These are phyloP conservation scores for Melanostoma scalare DNA, from an alignment of 2,888 invertebrate species.

Conservation along the genomic window DNA sequence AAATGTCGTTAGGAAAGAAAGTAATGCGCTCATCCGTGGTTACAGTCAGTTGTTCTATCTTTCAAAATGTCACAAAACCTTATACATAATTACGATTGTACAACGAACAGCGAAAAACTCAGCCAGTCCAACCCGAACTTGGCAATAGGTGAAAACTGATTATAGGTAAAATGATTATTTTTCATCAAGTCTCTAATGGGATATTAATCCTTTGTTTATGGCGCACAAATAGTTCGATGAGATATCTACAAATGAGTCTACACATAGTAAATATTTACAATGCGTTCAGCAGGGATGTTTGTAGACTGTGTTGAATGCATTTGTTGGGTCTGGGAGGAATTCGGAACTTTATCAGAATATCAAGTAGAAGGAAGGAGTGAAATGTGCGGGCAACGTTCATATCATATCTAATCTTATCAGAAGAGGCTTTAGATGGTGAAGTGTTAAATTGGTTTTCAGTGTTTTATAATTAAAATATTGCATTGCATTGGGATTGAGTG, in stretches of 20 bases:
- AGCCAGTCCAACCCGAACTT: not conserved
- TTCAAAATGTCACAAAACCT: slow-evolving; percentile 64
- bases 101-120: not conserved
- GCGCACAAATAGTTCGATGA: slow-evolving; percentile 41
- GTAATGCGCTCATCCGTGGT: slow-evolving; percentile 1
- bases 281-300: slow-evolving; percentile 36
- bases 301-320: slow-evolving; percentile 12
- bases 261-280: slow-evolving; percentile 51
- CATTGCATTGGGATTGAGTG: slow-evolving; percentile 10
- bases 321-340: slow-evolving; percentile 13
- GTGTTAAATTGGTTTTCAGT: slow-evolving; percentile 70
- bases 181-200: slow-evolving; percentile 63
- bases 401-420: slow-evolving; percentile 68
- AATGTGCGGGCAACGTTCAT: slow-evolving; percentile 10
- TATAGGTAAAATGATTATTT: slow-evolving; percentile 27
- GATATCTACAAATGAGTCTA: slow-evolving; percentile 48
- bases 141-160: slow-evolving; percentile 35
- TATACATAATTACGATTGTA: slow-evolving; percentile 47
- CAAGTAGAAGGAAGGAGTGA: not conserved
- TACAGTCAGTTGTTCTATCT: not conserved
- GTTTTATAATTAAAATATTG: slow-evolving; percentile 69
- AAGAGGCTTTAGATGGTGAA: slow-evolving; percentile 50
- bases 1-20: slow-evolving; percentile 32
- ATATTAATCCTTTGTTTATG: slow-evolving; percentile 53
- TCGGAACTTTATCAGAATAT: not conserved